Evolutionary conservation across 2,113 vertebrate genomes (phyloP).

Genomic region (Cyprinodon tularosa): DNA sequence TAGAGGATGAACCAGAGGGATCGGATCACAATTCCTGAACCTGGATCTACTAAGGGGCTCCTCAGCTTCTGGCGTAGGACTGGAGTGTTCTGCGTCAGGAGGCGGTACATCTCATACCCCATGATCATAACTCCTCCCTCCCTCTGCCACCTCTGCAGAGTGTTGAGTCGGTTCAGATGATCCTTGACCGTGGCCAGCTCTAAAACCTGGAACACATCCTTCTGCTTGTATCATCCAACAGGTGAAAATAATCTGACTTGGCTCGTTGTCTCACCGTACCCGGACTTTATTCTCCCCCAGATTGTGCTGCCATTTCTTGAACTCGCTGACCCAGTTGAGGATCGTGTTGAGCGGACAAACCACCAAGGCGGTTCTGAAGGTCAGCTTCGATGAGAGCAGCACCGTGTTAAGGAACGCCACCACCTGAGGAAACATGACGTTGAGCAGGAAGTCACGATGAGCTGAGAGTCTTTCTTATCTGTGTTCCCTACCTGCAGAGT

Average conservation of each 20-base stretch:
- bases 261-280: constrained; percentile 69
- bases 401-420: constrained; percentile 95
- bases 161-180: constrained; percentile 79
- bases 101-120: constrained; percentile 94
- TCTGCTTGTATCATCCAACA: background rate
- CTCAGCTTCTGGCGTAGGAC: constrained; percentile 75
- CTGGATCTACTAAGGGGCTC: constrained; percentile 89
- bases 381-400: constrained; percentile 84
- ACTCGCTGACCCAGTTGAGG: constrained; percentile 96
- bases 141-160: constrained; percentile 89
- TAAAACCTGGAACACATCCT: constrained; percentile 79
- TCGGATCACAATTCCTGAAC: constrained; percentile 70
- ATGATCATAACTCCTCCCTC: constrained; percentile 93
- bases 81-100: constrained; percentile 81
- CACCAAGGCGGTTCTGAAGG: constrained; percentile 89
- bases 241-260: too few species aligned
- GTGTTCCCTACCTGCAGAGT: constrained; percentile 88
- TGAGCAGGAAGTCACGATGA: background rate
- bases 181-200: constrained; percentile 88
- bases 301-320: constrained; percentile 92
- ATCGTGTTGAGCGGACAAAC: constrained; percentile 96
- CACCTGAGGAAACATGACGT: constrained; percentile 81
- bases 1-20: background rate
- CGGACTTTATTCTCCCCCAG: constrained; percentile 85
- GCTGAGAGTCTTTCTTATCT: background rate